Conservation (phyloP, 1,140 invertebrate species). For the Aricia agestis region DNA sequence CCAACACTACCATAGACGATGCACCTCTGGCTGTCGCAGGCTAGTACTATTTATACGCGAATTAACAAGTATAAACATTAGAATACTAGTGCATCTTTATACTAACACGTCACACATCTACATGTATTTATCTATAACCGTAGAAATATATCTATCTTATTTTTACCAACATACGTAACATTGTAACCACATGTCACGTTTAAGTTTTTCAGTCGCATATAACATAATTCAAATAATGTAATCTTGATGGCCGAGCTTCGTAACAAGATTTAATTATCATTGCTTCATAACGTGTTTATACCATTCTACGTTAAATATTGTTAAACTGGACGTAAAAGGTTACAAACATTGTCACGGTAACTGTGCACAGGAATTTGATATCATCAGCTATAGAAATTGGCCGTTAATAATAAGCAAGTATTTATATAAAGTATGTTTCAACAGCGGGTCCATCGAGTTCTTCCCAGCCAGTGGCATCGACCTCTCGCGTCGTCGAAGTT, state of each 20-base stretch:
- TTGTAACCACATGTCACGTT: not conserved
- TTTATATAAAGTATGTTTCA: not conserved
- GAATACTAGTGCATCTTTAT: not conserved
- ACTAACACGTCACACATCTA: not conserved
- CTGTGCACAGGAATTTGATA: no score
- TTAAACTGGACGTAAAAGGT: no score
- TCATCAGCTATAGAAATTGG: no score
- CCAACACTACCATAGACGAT: conserved; percentile 40
- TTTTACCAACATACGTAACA: not conserved
- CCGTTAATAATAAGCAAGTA: not conserved
- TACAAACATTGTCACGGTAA: no score
- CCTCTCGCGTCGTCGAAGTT: conserved; percentile 53
- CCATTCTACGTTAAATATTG: no score
- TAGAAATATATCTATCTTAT: not conserved
- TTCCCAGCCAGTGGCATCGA: conserved; percentile 50
- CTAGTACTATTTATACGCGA: conserved; percentile 35
- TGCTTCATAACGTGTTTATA: no score
- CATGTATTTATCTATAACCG: not conserved
- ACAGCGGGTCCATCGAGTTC: conserved; percentile 58
- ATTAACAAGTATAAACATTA: not conserved
- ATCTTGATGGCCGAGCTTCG: no score
- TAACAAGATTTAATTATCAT: no score
- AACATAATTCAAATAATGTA: no score
- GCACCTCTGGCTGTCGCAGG: conserved; percentile 50
- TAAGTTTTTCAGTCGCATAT: no score